Evolutionary conservation across 2,113 vertebrate genomes (phyloP).

Genomic region (Pristiophorus japonicus): DNA sequence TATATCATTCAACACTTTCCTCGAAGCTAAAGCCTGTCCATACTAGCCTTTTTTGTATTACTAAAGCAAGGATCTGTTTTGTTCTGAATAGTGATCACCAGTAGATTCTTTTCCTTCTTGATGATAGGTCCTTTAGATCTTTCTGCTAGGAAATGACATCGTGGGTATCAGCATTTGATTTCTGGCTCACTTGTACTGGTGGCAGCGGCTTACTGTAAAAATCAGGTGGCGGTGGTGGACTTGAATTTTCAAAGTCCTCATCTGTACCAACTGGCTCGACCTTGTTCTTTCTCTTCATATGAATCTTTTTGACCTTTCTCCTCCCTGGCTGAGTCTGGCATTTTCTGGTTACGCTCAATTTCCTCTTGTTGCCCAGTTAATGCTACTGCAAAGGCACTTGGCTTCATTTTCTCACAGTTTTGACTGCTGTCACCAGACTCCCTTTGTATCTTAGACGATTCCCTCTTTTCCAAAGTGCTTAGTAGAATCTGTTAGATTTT

Average conservation of each 20-base stretch:
- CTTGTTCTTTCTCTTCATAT: conserved; percentile 76
- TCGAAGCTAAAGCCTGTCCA: not conserved
- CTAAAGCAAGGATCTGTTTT: not conserved
- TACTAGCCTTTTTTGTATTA: not conserved
- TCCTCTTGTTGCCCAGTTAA: conserved; percentile 58
- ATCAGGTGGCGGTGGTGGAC: conserved; percentile 57
- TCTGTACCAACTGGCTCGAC: conserved; percentile 76
- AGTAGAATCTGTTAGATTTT: conserved; percentile 40
- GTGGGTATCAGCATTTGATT: conserved; percentile 59
- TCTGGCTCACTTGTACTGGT: conserved; percentile 53
- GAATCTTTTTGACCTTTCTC: conserved; percentile 71
- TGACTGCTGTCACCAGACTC: conserved; percentile 47
- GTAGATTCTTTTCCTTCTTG: not conserved
- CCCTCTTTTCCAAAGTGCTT: conserved; percentile 44
- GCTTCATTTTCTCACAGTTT: conserved; percentile 43
- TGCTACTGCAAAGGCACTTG: conserved; percentile 49
- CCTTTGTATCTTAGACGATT: conserved; percentile 46
- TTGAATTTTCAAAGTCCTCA: conserved; percentile 48
- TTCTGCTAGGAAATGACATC: conserved; percentile 55
- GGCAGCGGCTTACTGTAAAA: conserved; percentile 65
- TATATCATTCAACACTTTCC: not conserved
- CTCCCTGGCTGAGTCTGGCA: conserved; percentile 61
- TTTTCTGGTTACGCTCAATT: conserved; percentile 53
- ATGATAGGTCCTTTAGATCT: not conserved
- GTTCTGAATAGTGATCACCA: not conserved